Base-by-base conservation (phyloP, 2,888 invertebrate species). In the Tillus elongatus region DNA sequence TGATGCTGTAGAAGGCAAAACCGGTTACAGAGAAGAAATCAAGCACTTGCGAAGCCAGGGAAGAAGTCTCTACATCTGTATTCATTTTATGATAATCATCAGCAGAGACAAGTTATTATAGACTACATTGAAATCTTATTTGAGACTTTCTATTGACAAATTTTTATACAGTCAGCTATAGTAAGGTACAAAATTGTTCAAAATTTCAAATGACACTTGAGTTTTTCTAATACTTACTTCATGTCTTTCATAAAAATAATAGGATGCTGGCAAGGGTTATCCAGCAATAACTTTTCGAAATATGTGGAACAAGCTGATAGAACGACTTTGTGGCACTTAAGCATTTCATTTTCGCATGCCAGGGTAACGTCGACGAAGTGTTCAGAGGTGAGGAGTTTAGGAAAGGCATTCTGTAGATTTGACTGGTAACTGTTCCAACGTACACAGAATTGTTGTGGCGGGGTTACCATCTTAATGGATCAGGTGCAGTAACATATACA, bases 301-400 rank as follows among this genome's bases (percentile, higher is more conserved):
- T 87, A 88, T 1, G 84, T 82, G 19, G 86, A 86, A 66, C 88
- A 88, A 0, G 88, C 86, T 1, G 87, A 86, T 41, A 89, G 63
- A 15, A 89, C 86, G 44, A 89, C 74, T 54, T 88, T 87, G 72
- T 90, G 90, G 60, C 90, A 90, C 49, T 88, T 82, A 47, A 86
- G 69, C 63, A 86, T 85, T 24, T 82, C 77, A 1, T 86, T 87
- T 63, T 90, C 90, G 58, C 89, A 89, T 2, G 89, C 88, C 35
- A 90, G 64, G 0, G 90, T 90, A 33, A 89, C 89, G 64, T 90
- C 90, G 1, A 89, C 87, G 58, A 90, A 89, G 60, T 82, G 79
- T 59, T 85, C 83, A n/a, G 78, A 77, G 13, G 78, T 76, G 4
- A 85, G 70, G 10, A 85, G 69, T 8, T 80, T 79, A 1, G 83